Evolutionary conservation across 2,888 invertebrate genomes (phyloP).

Genomic region (Anticlea derivata): DNA sequence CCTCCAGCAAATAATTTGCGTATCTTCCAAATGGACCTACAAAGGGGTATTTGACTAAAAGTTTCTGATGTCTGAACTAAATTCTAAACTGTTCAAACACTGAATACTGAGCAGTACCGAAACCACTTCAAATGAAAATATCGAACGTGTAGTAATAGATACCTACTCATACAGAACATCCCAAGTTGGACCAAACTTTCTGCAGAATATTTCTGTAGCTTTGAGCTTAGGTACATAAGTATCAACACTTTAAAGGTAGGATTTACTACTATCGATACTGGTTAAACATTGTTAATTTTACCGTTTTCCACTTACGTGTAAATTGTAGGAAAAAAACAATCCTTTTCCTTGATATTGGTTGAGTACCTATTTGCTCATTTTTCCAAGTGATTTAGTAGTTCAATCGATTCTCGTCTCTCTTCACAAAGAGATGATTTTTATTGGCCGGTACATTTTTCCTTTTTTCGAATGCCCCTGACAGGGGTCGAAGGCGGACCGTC

Average conservation of each 20-base stretch:
- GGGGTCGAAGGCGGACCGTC: slow-evolving; percentile 46
- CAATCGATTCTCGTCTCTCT: slow-evolving; percentile 13
- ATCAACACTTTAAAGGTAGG: no score
- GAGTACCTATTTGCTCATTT: not conserved
- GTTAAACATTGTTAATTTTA: no score
- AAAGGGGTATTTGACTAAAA: slow-evolving; percentile 8
- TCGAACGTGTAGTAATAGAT: slow-evolving; percentile 20
- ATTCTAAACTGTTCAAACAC: slow-evolving; percentile 14
- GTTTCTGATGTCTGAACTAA: slow-evolving; percentile 11
- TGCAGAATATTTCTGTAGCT: no score
- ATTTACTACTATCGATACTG: no score
- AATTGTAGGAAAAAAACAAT: no score
- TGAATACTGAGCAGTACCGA: slow-evolving; percentile 5
- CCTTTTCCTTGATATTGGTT: not conserved
- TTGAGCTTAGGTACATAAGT: no score
- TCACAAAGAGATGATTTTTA: slow-evolving; percentile 29
- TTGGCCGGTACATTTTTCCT: slow-evolving; percentile 45
- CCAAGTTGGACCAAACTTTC: slow-evolving; percentile 2
- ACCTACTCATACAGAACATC: slow-evolving; percentile 10
- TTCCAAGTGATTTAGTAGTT: not conserved
- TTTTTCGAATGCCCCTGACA: slow-evolving; percentile 45
- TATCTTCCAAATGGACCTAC: slow-evolving; percentile 4
- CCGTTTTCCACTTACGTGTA: no score
- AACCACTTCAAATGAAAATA: slow-evolving; percentile 27
- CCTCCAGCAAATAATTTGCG: not conserved